Evolutionary conservation across 2,113 vertebrate genomes (phyloP).

Genomic region (Ammodytes dubius): DNA sequence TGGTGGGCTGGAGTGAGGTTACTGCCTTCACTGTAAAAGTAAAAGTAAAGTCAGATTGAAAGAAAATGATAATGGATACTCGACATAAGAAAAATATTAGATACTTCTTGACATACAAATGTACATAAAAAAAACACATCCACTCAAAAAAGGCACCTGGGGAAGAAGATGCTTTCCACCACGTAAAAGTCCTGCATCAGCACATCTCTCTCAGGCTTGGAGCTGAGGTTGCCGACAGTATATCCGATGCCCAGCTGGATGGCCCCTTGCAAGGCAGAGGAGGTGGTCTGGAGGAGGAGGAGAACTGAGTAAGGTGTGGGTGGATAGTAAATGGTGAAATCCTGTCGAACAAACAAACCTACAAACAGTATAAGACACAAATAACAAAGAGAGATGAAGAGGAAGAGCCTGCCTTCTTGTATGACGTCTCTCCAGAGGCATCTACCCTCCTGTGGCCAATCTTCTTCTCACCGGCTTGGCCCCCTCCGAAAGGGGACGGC

Average conservation of each 20-base stretch:
- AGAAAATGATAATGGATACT: too few relatives aligned
- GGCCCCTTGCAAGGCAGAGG: conserved; percentile 96
- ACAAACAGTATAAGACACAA: not conserved
- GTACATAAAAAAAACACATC: not conserved
- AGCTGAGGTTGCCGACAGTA: conserved; percentile 97
- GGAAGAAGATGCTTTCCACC: conserved; percentile 99
- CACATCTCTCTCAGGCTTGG: conserved; percentile 98
- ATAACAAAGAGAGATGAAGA: not conserved
- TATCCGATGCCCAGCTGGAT: conserved; percentile 98
- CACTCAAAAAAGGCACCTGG: conserved; percentile 83
- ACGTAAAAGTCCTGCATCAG: conserved; percentile 99
- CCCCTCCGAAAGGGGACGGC: conserved; percentile 83
- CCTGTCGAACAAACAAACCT: conserved; percentile 7
- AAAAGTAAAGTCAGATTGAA: not conserved
- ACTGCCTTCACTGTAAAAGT: conserved; percentile 92
- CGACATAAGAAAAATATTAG: not conserved
- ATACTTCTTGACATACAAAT: not conserved
- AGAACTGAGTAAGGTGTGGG: conserved; percentile 30
- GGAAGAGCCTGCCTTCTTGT: conserved; percentile 91
- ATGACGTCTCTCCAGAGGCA: conserved; percentile 97
- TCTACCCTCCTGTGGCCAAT: conserved; percentile 96
- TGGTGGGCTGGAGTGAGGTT: conserved; percentile 98
- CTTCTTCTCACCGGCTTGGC: conserved; percentile 89
- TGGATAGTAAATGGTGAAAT: conserved; percentile 14
- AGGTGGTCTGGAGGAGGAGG: conserved; percentile 89